phyloP scores from a whole-genome alignment of 1,140 invertebrate species.

The Pantala flavescens region DNA sequence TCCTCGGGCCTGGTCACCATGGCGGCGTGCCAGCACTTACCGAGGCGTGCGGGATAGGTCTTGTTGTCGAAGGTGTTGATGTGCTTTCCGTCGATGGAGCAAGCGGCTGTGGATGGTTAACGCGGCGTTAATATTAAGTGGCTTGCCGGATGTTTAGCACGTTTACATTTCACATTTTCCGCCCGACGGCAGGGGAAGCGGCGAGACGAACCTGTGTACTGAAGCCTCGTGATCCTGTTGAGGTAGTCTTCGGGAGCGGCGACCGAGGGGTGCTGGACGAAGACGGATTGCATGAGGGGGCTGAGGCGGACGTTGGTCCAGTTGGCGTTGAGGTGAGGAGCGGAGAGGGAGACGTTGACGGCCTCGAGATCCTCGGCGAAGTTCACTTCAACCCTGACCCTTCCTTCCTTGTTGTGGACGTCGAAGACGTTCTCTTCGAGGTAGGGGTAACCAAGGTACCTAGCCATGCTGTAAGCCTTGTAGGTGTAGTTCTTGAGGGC shows the following conservation, averaged over 20 bases:
- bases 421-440: slow-evolving; percentile 24
- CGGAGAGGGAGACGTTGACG: slow-evolving; percentile 35
- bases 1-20: slow-evolving; percentile 39
- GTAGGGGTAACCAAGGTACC: slow-evolving; percentile 21
- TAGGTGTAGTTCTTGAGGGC: slow-evolving; percentile 25
- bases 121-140: neutral
- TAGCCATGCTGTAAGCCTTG: slow-evolving; percentile 21
- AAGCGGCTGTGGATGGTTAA: slow-evolving; percentile 40
- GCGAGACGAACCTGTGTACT: slow-evolving; percentile 37
- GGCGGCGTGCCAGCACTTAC: slow-evolving; percentile 48
- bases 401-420: slow-evolving; percentile 30
- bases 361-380: slow-evolving; percentile 33
- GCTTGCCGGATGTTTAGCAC: too few relatives aligned
- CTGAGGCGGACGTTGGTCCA: slow-evolving; percentile 34
- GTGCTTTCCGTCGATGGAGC: slow-evolving; percentile 42
- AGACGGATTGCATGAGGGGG: slow-evolving; percentile 27
- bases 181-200: too few relatives aligned
- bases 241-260: slow-evolving; percentile 30
- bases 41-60: slow-evolving; percentile 41
- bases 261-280: slow-evolving; percentile 37
- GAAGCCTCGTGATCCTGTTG: slow-evolving; percentile 27
- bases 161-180: neutral
- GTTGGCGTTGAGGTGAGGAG: slow-evolving; percentile 31
- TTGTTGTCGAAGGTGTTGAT: slow-evolving; percentile 50
- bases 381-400: slow-evolving; percentile 37